Evolutionary conservation across 2,113 vertebrate species (phyloP).

Genomic region (Tringa solitaria): DNA sequence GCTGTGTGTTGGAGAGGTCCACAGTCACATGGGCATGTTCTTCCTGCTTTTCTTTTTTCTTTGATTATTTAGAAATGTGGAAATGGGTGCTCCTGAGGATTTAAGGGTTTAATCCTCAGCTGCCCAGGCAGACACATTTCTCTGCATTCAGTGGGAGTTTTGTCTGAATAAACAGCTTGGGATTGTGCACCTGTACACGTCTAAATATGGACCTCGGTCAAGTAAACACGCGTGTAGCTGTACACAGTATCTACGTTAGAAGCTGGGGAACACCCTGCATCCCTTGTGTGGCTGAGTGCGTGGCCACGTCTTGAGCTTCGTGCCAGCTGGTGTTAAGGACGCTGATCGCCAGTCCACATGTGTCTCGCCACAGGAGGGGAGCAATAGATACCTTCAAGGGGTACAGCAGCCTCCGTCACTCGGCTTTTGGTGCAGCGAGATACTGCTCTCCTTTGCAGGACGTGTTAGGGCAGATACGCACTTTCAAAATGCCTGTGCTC

Average conservation of each 20-base stretch:
- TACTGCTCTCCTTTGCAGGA: neutral
- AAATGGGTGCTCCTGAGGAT: neutral
- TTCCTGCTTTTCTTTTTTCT: neutral
- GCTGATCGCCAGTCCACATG: fast-evolving
- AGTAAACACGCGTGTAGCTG: neutral
- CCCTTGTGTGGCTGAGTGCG: neutral
- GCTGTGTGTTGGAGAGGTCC: neutral
- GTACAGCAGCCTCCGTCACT: neutral
- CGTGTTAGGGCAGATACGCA: neutral
- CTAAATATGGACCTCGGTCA: neutral
- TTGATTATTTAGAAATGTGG: neutral
- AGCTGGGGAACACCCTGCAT: neutral
- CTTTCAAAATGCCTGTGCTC: constrained; percentile 4
- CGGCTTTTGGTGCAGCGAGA: neutral
- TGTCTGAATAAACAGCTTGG: neutral
- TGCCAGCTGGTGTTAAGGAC: neutral
- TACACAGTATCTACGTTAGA: neutral
- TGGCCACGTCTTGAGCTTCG: fast-evolving
- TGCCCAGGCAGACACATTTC: neutral
- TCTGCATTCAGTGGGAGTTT: neutral
- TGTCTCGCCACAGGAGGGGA: neutral
- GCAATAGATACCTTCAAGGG: neutral
- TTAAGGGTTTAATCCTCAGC: neutral
- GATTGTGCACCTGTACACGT: neutral
- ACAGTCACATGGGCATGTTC: neutral